Evolutionary conservation across 2,113 vertebrate species (phyloP), one percentile per base, ranked within the genome.

Genomic region (Hystrix cristata): DNA sequence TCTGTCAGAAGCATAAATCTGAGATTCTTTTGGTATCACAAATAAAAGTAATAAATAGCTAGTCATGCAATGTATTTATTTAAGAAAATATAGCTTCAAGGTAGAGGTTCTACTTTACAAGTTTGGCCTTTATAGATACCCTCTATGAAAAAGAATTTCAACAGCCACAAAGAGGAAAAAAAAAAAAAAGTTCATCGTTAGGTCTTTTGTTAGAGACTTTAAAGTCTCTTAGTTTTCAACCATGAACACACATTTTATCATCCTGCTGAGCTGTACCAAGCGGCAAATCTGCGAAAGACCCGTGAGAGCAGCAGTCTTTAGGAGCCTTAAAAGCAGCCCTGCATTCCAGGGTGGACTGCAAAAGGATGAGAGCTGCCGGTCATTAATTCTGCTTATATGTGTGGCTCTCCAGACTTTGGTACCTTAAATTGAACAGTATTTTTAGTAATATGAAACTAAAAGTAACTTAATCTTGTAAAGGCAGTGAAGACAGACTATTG

Each of bases 181-280:
- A 92, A 82, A 74, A 2, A 69, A 31, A 74, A 2, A 69, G 31
- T 78, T 94, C 60, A 74, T 60, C 9, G 0, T 87, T 95, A 65
- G 55, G 57, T 62, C 69, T 95, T 95, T 88, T 90, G 57, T 90
- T 93, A 95, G 91, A 94, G 34, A 27, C 27, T 74, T 95, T 65
- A 48, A 95, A 87, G 90, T 55, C 57, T 64, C 29, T 23, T 85
- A 69, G 38, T 76, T 92, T 83, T 84, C 59, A 90, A 62, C 74
- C 93, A 83, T 95, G 59, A 95, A 67, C 23, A 83, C 85, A 79
- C 1, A 83, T 95, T 94, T 84, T 78, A 53, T 76, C 51, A 86
- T 57, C 95, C 92, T 91, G 81, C 95, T 95, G 96, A 92, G 96
- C 95, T 97, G 71, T 82, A 83, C 87, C 46, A 95, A 85, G 94